phyloP scores from a whole-genome alignment of 2,888 invertebrate genomes.

The Chrysolina haemoptera region DNA sequence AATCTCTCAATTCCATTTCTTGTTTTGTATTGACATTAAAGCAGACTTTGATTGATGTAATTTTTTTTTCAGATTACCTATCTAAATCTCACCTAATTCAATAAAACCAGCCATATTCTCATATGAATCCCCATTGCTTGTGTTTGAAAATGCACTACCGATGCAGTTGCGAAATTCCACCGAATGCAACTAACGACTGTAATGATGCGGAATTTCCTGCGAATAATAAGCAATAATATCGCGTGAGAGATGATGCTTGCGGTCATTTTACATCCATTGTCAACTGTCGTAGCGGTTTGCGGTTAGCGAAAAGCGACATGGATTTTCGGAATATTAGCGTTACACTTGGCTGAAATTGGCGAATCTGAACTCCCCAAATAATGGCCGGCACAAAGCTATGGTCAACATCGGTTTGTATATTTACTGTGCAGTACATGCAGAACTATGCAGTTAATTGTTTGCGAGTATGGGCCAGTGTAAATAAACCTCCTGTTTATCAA shows the following conservation, averaged over 20 bases:
- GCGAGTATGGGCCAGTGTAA: conserved; percentile 63
- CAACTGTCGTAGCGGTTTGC: conserved; percentile 57
- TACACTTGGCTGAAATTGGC: conserved; percentile 54
- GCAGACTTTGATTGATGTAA: no score
- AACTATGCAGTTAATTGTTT: conserved; percentile 68
- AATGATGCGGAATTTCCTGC: conserved; percentile 36
- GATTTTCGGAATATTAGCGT: conserved; percentile 56
- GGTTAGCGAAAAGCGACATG: conserved; percentile 55
- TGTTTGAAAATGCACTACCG: background rate
- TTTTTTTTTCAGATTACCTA: no score
- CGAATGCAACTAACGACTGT: conserved; percentile 40
- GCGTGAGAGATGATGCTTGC: conserved; percentile 55
- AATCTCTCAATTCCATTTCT: no score
- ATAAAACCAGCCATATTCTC: no score
- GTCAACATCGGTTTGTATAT: conserved; percentile 55
- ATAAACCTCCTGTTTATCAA: conserved; percentile 65
- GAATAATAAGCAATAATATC: conserved; percentile 48
- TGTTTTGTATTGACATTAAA: no score
- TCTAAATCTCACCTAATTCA: no score
- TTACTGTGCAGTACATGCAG: conserved; percentile 61
- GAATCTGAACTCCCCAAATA: conserved; percentile 53
- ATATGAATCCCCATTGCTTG: no score
- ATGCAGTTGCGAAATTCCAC: conserved; percentile 11
- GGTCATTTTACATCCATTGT: conserved; percentile 55
- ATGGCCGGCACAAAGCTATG: conserved; percentile 50